phyloP scores from a whole-genome alignment of 2,113 vertebrate species.

The Platanista minor region DNA sequence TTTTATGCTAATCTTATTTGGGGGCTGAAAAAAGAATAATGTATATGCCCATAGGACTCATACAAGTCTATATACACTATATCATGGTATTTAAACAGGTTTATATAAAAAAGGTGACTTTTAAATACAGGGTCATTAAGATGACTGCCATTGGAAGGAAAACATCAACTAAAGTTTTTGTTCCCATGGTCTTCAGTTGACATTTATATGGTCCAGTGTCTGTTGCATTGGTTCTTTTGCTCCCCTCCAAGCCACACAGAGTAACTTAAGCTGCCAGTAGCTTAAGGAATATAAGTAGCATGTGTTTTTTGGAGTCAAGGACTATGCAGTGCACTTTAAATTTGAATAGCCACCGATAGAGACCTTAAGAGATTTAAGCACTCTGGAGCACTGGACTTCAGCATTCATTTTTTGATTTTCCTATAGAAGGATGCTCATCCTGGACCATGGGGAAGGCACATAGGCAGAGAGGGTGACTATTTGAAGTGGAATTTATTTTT shows the following conservation, averaged over 20 bases:
- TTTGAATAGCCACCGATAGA: slow-evolving; percentile 77
- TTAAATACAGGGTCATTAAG: slow-evolving; percentile 43
- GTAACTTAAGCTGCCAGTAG: slow-evolving; percentile 68
- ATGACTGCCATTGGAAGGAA: slow-evolving; percentile 36
- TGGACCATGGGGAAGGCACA: neutral
- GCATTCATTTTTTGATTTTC: neutral
- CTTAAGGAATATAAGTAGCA: slow-evolving; percentile 64
- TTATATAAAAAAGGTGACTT: slow-evolving; percentile 20
- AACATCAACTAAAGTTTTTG: neutral
- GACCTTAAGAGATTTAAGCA: slow-evolving; percentile 66
- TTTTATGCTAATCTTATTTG: slow-evolving; percentile 16
- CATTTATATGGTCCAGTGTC: neutral
- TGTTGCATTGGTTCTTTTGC: slow-evolving; percentile 59
- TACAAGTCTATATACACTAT: neutral
- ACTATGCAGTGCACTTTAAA: slow-evolving; percentile 75
- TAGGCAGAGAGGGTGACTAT: slow-evolving; percentile 52
- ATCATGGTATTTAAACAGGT: slow-evolving; percentile 48
- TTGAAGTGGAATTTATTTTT: slow-evolving; percentile 70
- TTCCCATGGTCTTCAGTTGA: neutral
- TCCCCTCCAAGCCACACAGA: slow-evolving; percentile 66
- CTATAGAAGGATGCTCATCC: slow-evolving; percentile 60
- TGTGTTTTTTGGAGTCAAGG: slow-evolving; percentile 65
- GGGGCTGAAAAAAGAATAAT: slow-evolving; percentile 11
- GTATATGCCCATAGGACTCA: neutral
- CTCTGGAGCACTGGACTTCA: slow-evolving; percentile 48